Conservation (phyloP, 2,888 invertebrate species). For the Troilus luridus region DNA sequence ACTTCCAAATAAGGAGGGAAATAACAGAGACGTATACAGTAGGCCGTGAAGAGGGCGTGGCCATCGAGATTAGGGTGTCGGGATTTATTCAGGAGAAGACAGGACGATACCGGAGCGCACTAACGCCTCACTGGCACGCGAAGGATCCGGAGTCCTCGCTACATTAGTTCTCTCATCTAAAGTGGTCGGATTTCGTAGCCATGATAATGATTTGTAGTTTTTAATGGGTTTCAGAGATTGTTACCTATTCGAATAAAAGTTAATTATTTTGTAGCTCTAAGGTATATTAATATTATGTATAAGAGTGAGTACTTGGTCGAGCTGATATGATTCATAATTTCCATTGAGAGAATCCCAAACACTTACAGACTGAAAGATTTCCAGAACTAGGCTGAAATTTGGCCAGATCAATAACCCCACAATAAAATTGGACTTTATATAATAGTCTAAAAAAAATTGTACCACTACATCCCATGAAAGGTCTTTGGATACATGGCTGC, state of each 20-base stretch:
- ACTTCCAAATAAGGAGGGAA: conserved; percentile 51
- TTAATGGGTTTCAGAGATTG: neutral
- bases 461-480: too few species aligned
- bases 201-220: neutral
- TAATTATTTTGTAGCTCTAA: neutral
- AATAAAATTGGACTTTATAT: too few species aligned
- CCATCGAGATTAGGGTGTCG: conserved; percentile 45
- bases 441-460: too few species aligned
- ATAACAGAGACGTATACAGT: conserved; percentile 50
- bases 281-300: too few species aligned
- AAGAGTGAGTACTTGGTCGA: too few species aligned
- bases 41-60: conserved; percentile 43
- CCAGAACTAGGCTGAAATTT: too few species aligned
- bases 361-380: too few species aligned
- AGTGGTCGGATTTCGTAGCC: neutral
- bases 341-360: too few species aligned
- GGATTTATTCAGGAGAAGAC: conserved; percentile 50
- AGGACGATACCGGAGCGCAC: neutral
- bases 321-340: too few species aligned
- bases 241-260: too few species aligned
- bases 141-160: neutral
- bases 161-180: neutral
- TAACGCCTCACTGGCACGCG: conserved; percentile 35
- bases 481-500: too few species aligned
- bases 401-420: too few species aligned